phyloP scores from a whole-genome alignment of 1,140 invertebrate species.

The Stegodyphus mimosarum region DNA sequence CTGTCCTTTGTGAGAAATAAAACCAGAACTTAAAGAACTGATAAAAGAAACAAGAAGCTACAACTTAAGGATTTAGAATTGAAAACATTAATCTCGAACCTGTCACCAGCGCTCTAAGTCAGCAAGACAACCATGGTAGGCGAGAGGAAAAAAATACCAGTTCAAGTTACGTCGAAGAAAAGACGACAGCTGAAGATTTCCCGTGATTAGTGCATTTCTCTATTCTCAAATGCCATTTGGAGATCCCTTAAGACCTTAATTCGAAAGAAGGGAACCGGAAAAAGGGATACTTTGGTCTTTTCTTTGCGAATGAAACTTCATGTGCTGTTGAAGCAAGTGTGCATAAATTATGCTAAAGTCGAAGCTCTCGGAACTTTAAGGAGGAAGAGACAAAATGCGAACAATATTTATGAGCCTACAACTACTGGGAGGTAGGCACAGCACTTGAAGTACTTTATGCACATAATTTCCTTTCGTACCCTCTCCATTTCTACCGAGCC shows the following conservation, averaged over 20 bases:
- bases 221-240: slow-evolving; percentile 33
- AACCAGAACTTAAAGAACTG: no score
- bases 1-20: no score
- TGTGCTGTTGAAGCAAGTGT: slow-evolving; percentile 43
- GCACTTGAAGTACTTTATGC: slow-evolving; percentile 29
- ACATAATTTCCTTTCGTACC: slow-evolving; percentile 27
- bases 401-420: slow-evolving; percentile 46
- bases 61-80: slow-evolving; percentile 18
- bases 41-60: slow-evolving; percentile 1
- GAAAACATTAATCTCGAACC: slow-evolving; percentile 41
- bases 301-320: slow-evolving; percentile 30
- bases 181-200: slow-evolving; percentile 40
- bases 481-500: no score
- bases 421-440: slow-evolving; percentile 4
- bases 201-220: slow-evolving; percentile 42
- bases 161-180: slow-evolving; percentile 1
- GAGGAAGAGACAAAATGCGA: slow-evolving; percentile 39
- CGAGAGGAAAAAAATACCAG: slow-evolving; percentile 8
- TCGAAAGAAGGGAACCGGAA: slow-evolving; percentile 18
- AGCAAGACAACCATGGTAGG: slow-evolving; percentile 26
- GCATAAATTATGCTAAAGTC: slow-evolving; percentile 58
- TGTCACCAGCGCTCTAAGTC: slow-evolving; percentile 27
- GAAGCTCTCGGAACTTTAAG: slow-evolving; percentile 6
- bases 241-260: slow-evolving; percentile 56
- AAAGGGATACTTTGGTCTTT: slow-evolving; percentile 1